These are phyloP conservation scores for Drosophila anomalipes DNA, from an alignment of 2,888 invertebrate genomes.

Conservation along the genomic window DNA sequence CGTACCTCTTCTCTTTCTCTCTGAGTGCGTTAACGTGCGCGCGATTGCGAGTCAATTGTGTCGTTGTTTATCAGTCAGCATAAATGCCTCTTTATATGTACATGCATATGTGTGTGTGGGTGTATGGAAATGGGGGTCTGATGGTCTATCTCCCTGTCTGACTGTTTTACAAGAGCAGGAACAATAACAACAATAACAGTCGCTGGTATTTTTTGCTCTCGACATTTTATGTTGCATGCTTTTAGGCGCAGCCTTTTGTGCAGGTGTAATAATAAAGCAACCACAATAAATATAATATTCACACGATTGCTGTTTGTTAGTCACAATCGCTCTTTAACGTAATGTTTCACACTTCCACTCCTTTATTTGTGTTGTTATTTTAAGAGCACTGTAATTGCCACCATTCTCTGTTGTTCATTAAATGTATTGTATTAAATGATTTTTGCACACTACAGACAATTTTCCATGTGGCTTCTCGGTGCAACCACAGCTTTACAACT, in stretches of 20 bases:
- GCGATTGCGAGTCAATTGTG: conserved; percentile 75
- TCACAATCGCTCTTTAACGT: conserved; percentile 33
- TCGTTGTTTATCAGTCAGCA: conserved; percentile 78
- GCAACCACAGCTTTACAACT: conserved; percentile 26
- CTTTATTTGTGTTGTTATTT: conserved; percentile 28
- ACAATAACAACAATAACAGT: conserved; percentile 35
- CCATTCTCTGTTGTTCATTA: conserved; percentile 60
- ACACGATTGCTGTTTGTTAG: conserved; percentile 30
- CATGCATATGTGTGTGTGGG: neutral
- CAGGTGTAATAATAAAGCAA: conserved; percentile 62
- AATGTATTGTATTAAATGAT: conserved; percentile 45
- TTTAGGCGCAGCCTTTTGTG: conserved; percentile 51
- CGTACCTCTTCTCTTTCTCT: conserved; percentile 2
- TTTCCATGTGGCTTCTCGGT: conserved; percentile 50
- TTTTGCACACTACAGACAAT: conserved; percentile 42
- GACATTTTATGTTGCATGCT: conserved; percentile 48
- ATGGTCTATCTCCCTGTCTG: conserved; percentile 17
- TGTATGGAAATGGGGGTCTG: neutral
- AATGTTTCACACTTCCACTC: conserved; percentile 1
- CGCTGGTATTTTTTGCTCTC: conserved; percentile 25
- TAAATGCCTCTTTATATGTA: conserved; percentile 42
- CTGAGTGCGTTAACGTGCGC: conserved; percentile 57
- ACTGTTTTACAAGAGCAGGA: conserved; percentile 21
- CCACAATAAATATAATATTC: conserved; percentile 57
- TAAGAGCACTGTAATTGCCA: conserved; percentile 54